Conservation (phyloP, 2,888 invertebrate species). For the Coleophora flavipennella region DNA sequence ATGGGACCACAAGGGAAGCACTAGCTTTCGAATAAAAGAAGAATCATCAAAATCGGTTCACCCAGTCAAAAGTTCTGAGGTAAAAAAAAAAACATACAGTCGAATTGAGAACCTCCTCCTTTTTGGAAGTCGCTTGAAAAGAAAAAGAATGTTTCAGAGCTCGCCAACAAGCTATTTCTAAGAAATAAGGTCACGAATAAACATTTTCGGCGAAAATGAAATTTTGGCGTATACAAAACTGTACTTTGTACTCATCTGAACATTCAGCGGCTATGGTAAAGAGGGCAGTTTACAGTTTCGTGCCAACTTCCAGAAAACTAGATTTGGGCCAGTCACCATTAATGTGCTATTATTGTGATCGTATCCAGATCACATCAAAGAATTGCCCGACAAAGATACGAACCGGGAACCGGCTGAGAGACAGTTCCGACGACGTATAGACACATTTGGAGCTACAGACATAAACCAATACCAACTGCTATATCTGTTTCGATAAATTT, state of each 20-base stretch:
- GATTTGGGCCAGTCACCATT: slow-evolving; percentile 65
- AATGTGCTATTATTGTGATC: slow-evolving; percentile 56
- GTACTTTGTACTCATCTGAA: slow-evolving; percentile 31
- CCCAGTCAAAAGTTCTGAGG: no score
- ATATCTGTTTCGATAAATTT: no score
- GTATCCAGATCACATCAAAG: slow-evolving; percentile 68
- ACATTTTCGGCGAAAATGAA: slow-evolving; percentile 1
- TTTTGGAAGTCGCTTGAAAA: no score
- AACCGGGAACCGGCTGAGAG: slow-evolving; percentile 31
- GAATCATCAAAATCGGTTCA: no score
- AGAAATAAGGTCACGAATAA: slow-evolving; percentile 5
- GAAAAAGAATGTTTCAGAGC: slow-evolving; percentile 1
- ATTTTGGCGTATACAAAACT: slow-evolving; percentile 19
- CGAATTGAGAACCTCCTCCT: no score
- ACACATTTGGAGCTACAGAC: background rate
- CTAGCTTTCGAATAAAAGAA: no score
- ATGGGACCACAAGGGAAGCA: no score
- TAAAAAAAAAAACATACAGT: no score
- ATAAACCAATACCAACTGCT: no score
- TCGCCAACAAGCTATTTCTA: slow-evolving; percentile 5
- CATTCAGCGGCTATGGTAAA: slow-evolving; percentile 56
- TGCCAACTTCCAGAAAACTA: slow-evolving; percentile 63
- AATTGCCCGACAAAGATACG: slow-evolving; percentile 32
- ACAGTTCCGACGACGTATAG: slow-evolving; percentile 18
- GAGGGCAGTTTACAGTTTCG: slow-evolving; percentile 70